Conservation (phyloP, 1,140 invertebrate genomes). For the Pseudachorutes palmiensis region DNA sequence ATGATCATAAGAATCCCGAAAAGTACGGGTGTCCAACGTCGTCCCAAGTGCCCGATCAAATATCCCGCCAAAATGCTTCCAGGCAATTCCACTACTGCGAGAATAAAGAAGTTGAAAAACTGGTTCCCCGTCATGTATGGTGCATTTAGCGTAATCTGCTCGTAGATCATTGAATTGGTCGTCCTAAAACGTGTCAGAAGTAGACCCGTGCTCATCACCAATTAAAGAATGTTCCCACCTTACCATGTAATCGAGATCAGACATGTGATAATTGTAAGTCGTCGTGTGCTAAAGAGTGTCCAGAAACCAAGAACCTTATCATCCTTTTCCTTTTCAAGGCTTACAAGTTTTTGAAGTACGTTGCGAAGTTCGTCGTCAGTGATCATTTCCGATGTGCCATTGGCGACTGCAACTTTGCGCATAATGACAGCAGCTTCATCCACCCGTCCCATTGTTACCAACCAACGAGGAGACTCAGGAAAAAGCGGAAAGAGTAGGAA, state of each 20-base stretch:
- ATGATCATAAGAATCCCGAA: conserved; percentile 14
- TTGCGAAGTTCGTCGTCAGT: background rate
- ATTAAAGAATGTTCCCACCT: background rate
- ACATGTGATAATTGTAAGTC: conserved; percentile 19
- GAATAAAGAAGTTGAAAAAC: conserved; percentile 58
- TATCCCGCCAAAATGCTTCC: conserved; percentile 25
- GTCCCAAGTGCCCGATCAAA: conserved; percentile 28
- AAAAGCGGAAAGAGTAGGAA: conserved; percentile 38
- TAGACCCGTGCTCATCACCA: background rate
- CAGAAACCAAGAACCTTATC: conserved; percentile 39
- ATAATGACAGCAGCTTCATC: conserved; percentile 46
- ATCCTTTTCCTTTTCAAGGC: conserved; percentile 14
- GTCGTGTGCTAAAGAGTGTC: conserved; percentile 15
- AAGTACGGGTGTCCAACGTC: conserved; percentile 31
- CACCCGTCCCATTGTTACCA: conserved; percentile 44
- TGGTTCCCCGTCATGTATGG: conserved; percentile 56
- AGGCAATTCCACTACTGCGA: conserved; percentile 54
- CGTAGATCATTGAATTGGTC: conserved; percentile 43
- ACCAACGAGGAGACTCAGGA: conserved; percentile 49
- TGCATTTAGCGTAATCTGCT: conserved; percentile 53
- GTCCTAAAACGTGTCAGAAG: conserved; percentile 5
- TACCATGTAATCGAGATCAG: conserved; percentile 25
- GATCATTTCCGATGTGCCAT: conserved; percentile 16
- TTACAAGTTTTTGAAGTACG: background rate
- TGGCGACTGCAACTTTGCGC: conserved; percentile 23